Percentiles rank a stretch among this genome's conserved stretches.
Conservation (phyloP, 2,113 vertebrate species). For the Toxotes jaculatrix region DNA sequence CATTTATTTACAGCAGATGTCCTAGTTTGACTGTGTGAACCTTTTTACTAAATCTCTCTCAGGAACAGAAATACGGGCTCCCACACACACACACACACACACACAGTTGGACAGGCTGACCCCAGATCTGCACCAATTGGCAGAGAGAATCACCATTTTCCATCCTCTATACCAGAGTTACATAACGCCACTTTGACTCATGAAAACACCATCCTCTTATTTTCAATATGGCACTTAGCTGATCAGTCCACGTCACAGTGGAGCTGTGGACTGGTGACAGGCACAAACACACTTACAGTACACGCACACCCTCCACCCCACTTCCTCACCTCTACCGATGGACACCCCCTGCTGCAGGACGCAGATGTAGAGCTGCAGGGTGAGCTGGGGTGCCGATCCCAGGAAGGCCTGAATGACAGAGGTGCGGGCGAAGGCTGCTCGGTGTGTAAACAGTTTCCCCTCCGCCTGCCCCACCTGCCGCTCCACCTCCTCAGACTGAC, state of each 20-base stretch:
- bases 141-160: constrained; percentile 45
- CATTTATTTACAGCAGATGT: constrained; percentile 42
- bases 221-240: constrained; percentile 55
- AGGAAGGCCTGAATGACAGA: constrained; percentile 98
- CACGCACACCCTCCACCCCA: neutral
- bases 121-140: constrained; percentile 18
- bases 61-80: constrained; percentile 15
- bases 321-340: constrained; percentile 88
- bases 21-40: constrained; percentile 43
- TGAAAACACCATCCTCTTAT: constrained; percentile 64
- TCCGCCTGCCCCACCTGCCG: constrained; percentile 96
- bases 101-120: constrained; percentile 12
- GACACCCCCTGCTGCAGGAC: constrained; percentile 88
- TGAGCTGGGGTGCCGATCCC: constrained; percentile 96
- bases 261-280: constrained; percentile 2
- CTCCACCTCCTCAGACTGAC: constrained; percentile 92
- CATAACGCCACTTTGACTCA: constrained; percentile 70
- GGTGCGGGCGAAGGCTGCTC: constrained; percentile 94
- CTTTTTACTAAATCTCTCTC: constrained; percentile 43
- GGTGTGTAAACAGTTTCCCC: constrained; percentile 93
- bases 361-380: constrained; percentile 96
- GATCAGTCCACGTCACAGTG: constrained; percentile 61
- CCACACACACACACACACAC: neutral
- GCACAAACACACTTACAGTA: neutral
- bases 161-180: constrained; percentile 49